Evolutionary conservation across 2,888 invertebrate genomes (phyloP).

Genomic region (Drosophila acutilabella): DNA sequence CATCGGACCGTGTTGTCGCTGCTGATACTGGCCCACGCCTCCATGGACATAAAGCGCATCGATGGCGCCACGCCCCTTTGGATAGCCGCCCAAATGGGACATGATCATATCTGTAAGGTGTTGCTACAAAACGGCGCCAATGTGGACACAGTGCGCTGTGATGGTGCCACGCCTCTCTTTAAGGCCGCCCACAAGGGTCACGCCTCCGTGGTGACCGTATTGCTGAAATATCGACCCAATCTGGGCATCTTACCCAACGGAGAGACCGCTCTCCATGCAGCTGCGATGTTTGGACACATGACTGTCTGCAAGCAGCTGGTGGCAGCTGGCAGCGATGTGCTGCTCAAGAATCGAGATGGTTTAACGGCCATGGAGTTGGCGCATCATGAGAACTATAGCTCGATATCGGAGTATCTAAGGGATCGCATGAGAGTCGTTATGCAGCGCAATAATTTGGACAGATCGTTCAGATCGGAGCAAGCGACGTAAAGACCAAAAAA

Average conservation of each 20-base stretch:
- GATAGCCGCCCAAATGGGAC: slow-evolving; percentile 98
- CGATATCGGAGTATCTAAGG: slow-evolving; percentile 84
- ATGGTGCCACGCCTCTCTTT: slow-evolving; percentile 97
- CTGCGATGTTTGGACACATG: slow-evolving; percentile 94
- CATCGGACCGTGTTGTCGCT: slow-evolving; percentile 92
- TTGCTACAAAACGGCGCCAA: slow-evolving; percentile 92
- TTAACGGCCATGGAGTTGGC: slow-evolving; percentile 89
- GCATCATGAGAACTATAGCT: slow-evolving; percentile 83
- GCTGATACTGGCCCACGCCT: slow-evolving; percentile 90
- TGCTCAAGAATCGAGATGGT: slow-evolving; percentile 90
- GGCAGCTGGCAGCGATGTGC: slow-evolving; percentile 89
- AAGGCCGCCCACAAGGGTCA: slow-evolving; percentile 98
- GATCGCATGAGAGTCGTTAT: slow-evolving; percentile 77
- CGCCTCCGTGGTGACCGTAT: slow-evolving; percentile 92
- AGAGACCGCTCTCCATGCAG: slow-evolving; percentile 95
- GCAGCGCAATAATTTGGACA: slow-evolving; percentile 55
- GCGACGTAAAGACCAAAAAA: slow-evolving; percentile 59
- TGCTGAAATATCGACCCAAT: slow-evolving; percentile 93
- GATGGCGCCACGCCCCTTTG: slow-evolving; percentile 96
- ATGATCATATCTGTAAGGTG: slow-evolving; percentile 91
- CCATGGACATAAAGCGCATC: slow-evolving; percentile 90
- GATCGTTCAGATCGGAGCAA: slow-evolving; percentile 47
- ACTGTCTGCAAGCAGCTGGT: slow-evolving; percentile 91
- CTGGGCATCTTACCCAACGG: slow-evolving; percentile 94
- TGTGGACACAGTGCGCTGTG: slow-evolving; percentile 93